These are phyloP conservation scores for Peromyscus aztecus DNA, from an alignment of 2,797 vertebrate genomes.

Conservation along the genomic window DNA sequence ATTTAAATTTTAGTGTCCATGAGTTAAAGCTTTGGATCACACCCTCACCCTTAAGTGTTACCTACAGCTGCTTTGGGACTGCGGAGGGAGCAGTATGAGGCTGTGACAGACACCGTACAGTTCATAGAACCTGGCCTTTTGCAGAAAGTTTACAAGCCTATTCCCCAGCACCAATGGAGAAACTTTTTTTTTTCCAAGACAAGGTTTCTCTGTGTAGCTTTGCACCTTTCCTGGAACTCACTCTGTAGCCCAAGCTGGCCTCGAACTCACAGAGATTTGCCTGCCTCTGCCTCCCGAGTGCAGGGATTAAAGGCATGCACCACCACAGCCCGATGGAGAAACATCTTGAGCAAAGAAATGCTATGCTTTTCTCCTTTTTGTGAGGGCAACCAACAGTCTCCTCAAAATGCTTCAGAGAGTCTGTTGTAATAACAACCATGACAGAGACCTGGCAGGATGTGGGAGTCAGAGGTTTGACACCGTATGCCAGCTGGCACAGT, in stretches of 20 bases:
- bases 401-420: neutral
- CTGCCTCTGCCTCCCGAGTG: too few species aligned
- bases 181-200: neutral
- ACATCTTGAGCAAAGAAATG: neutral
- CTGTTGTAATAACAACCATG: neutral
- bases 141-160: neutral
- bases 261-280: too few species aligned
- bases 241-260: too few species aligned
- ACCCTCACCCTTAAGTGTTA: accelerated
- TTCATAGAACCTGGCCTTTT: neutral
- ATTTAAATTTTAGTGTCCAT: neutral
- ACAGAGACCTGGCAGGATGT: neutral
- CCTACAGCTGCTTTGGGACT: accelerated
- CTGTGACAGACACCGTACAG: accelerated
- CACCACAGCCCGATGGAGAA: neutral
- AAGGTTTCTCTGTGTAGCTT: too few species aligned
- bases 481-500: neutral
- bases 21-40: neutral
- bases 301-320: too few species aligned
- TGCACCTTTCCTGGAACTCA: too few species aligned
- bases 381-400: neutral
- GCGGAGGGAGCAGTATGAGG: accelerated
- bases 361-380: neutral
- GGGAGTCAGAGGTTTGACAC: neutral
- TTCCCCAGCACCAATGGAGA: neutral